Base-by-base conservation (phyloP, 2,797 vertebrate genomes). In the Lophotriccus pileatus region DNA sequence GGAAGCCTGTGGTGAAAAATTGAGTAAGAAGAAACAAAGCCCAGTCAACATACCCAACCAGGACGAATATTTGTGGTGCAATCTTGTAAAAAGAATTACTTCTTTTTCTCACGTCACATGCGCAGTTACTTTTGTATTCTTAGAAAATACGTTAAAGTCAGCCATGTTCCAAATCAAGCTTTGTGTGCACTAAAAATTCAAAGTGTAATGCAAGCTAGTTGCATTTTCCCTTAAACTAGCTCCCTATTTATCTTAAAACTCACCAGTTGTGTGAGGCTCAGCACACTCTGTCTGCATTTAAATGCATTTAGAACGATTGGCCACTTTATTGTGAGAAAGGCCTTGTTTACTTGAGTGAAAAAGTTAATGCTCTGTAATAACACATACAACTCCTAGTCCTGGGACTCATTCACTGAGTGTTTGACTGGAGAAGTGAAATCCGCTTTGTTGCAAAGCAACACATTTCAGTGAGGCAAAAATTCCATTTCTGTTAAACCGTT, bases 361-460 rank as follows among this genome's bases (percentile, higher is more conserved):
- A 98, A 97, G 95, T 82, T 95, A 95, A 96, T 95, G 66, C 96
- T 88, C 53, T 93, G 92, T 97, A 97, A 97, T 97, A 87, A 95
- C 94, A 95, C 91, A 89, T 62, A 93, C 94, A 96, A 36, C 93
- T 93, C 96, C 87, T 96, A 52, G 95, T 95, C 94, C 96, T 93
- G 83, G 96, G 82, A 90, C 73, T 98, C 97, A 97, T 98, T 98
- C 97, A 98, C 82, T 3, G n/a, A 84, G 68, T 96, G 97, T 94
- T 91, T 97, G 95, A 98, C 94, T 86, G 96, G 81, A 94, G 95
- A 97, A 98, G 98, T 98, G 97, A 98, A 98, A 98, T 98, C 92
- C 95, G 73, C 98, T 98, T 98, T 98, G 98, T 98, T 97, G 98
- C 98, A 98, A 97, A 98, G 98, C 98, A 99, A 98, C 98, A 96